Conservation (phyloP, 2,113 vertebrate genomes). For the Romanogobio albipinnatus region DNA sequence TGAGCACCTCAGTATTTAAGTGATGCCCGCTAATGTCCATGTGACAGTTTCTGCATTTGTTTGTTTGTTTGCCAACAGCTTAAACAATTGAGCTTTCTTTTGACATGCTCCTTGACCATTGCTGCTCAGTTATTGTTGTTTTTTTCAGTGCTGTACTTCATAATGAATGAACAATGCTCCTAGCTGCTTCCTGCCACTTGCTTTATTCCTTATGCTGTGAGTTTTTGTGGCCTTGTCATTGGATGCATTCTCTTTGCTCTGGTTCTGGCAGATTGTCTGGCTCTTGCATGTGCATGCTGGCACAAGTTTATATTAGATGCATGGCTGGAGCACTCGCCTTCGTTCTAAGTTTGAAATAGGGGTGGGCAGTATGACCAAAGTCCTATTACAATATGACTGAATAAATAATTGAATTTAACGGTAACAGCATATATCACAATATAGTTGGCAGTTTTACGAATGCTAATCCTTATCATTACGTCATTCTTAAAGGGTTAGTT, state of each 20-base stretch:
- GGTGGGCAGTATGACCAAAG: slow-evolving; percentile 10
- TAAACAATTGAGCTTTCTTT: not conserved
- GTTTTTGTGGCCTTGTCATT: not conserved
- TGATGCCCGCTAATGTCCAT: slow-evolving; percentile 2
- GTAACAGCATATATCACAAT: not conserved
- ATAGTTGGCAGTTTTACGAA: not conserved
- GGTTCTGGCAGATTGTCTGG: not conserved
- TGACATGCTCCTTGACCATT: not conserved
- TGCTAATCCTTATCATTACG: not conserved
- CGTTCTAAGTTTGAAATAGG: not conserved
- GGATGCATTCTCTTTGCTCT: not conserved
- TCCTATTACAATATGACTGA: not conserved
- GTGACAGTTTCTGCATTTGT: not conserved
- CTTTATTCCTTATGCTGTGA: slow-evolving; percentile 46
- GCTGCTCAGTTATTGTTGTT: slow-evolving; percentile 12
- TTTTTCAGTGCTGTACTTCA: slow-evolving; percentile 7
- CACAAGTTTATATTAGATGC: not conserved
- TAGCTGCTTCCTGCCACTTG: not conserved
- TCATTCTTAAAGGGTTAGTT: too few relatives aligned
- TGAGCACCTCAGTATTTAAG: slow-evolving; percentile 67
- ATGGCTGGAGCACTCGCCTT: slow-evolving; percentile 19
- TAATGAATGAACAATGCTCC: not conserved
- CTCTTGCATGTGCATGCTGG: slow-evolving; percentile 43
- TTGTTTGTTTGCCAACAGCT: not conserved
- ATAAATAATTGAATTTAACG: not conserved